Percentiles rank a stretch among this genome's conserved stretches.
Conservation (phyloP, 2,113 vertebrate species). For the Percina caprodes region DNA sequence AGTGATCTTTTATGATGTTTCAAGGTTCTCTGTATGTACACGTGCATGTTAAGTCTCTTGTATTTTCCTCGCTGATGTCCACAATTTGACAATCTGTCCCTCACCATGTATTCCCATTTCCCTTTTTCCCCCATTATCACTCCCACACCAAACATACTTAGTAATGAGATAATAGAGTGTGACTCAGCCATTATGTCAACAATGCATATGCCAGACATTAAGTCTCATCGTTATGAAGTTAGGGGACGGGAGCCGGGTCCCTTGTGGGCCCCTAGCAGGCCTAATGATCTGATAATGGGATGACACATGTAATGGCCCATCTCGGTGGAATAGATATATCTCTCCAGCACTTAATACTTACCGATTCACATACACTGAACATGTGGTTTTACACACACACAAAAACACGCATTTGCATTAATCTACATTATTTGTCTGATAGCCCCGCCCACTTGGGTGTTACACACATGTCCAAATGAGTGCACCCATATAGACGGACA, state of each 20-base stretch:
- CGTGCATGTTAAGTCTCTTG: constrained; percentile 41
- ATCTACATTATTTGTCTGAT: constrained; percentile 20
- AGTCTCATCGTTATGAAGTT: constrained; percentile 61
- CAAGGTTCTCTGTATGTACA: constrained; percentile 18
- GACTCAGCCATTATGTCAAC: constrained; percentile 60
- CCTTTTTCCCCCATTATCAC: not conserved
- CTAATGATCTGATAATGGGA: constrained; percentile 72
- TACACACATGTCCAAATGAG: constrained; percentile 22
- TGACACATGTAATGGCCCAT: constrained; percentile 62
- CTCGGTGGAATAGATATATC: constrained; percentile 51
- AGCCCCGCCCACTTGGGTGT: constrained; percentile 22
- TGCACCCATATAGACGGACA: not conserved
- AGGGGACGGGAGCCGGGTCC: constrained; percentile 26
- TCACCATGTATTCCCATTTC: not conserved
- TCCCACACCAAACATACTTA: constrained; percentile 40
- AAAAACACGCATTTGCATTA: constrained; percentile 6
- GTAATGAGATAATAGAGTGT: constrained; percentile 58
- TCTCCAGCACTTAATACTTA: constrained; percentile 22
- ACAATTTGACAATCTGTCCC: constrained; percentile 14
- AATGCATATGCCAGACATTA: constrained; percentile 66
- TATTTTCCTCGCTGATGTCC: constrained; percentile 52
- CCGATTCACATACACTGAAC: not conserved
- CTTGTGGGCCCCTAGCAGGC: constrained; percentile 43
- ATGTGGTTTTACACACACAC: not conserved
- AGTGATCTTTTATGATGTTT: constrained; percentile 24